Base-by-base conservation (phyloP, 2,113 vertebrate genomes). In the Trematocara unimaculatum region DNA sequence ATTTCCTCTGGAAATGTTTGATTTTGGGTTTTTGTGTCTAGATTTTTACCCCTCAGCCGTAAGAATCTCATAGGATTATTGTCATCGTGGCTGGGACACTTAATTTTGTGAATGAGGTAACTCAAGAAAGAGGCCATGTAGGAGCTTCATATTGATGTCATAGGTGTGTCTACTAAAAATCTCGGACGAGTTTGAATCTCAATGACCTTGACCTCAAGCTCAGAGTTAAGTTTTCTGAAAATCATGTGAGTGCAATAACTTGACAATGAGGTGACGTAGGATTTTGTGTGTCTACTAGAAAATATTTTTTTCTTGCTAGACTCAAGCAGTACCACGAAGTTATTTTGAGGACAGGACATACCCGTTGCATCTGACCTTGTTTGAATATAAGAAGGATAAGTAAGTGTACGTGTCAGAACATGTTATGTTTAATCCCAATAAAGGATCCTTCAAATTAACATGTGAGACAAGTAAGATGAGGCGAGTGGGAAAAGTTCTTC, bases 181-280 rank as follows among this genome's bases (percentile, higher is more conserved):
- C 31, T 38, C 2, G 0, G 60, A n/a, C 0, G 17, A 64, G 31
- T 64, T 64, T 64, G 60, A n/a, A 0, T 0, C 31, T 64, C 60
- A 64, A 1, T 64, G 31, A 35, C 17, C 26, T 58, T 3, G 5
- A 4, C 56, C 31, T 64, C 60, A 0, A 35, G 60, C 0, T 64
- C 60, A n/a, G 0, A 64, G 60, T 64, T 64, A 64, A 7, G 17
- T 64, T 64, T 64, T 64, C 60, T 38, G 33, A 64, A 64, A 64
- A 20, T 0, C 18, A 3, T 1, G 60, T 38, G 33, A 0, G 10
- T 64, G 60, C 0, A 0, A n/a, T 7, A 64, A n/a, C 10, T 35
- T 4, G 60, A 12, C 6, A 64, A 13, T 64, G 17, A 64, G 31
- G 60, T 35, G 60, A 64, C 6, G 6, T n/a, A n/a, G 60, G 60